Evolutionary conservation across 2,797 vertebrate genomes (phyloP).

Genomic region (Ciconia nigra): DNA sequence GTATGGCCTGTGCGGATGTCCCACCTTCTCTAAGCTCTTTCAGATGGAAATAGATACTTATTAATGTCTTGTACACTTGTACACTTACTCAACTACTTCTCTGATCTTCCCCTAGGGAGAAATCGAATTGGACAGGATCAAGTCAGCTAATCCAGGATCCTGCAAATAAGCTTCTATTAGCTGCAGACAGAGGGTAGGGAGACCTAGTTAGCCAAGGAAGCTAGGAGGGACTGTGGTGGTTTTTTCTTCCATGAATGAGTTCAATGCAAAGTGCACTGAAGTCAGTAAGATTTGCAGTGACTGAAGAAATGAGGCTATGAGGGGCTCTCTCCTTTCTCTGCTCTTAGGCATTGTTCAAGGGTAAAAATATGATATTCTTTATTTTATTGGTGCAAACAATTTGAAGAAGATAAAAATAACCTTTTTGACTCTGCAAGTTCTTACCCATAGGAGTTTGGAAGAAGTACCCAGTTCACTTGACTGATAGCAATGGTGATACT

Average conservation of each 20-base stretch:
- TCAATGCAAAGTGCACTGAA: neutral
- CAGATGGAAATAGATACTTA: neutral
- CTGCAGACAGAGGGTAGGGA: neutral
- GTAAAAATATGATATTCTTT: neutral
- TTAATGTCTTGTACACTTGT: neutral
- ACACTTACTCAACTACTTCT: neutral
- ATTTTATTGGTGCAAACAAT: neutral
- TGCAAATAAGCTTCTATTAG: neutral
- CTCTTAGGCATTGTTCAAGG: neutral
- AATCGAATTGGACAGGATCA: neutral
- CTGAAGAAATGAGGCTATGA: neutral
- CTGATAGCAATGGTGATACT: neutral
- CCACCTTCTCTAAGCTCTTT: neutral
- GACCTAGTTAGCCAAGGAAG: neutral
- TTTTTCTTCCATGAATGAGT: neutral
- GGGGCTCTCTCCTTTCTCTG: neutral
- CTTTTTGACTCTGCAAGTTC: rapidly evolving
- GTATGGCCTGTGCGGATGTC: neutral
- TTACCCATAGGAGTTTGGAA: neutral
- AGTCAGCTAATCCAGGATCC: neutral
- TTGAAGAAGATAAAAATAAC: neutral
- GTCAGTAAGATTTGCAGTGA: neutral
- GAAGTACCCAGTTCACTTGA: neutral
- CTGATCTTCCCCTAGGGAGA: neutral
- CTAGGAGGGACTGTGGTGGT: neutral